Base-by-base conservation (phyloP, 1,140 invertebrate species). In the Paracyclopina nana region DNA sequence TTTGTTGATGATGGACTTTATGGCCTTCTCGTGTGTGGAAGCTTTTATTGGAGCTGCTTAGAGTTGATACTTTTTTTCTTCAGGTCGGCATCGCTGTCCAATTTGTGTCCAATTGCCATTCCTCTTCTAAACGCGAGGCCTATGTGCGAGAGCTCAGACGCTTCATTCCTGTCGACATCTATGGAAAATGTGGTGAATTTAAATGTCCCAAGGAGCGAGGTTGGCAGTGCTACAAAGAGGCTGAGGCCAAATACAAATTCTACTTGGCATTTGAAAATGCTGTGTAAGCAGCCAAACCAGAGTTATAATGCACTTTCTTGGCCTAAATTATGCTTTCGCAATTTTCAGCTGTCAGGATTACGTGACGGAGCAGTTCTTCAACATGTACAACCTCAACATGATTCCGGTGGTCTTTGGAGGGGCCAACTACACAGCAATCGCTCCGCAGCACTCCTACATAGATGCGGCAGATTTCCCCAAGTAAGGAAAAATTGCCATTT, bases 351-450 rank as follows among this genome's bases (percentile, higher is more conserved):
- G 64, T 53, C 54, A 55, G 14, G 62, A 64, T 38, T 64, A 65
- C 54, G 55, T 64, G 8, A 64, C 62, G 5, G 62, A 64, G 34
- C 63, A 65, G 40, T 54, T 64, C 20, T 63, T 56, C 54, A 30
- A 58, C 4, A 26, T 64, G 29, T 53, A 57, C 5, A 27, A 28
- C 28, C 50, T 53, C 14, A 54, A 63, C 38, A 68, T 78, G 0
- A 71, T 82, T 11, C 79, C 80, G 0, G 65, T 83, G 25, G 72
- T 81, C 16, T 70, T 78, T 65, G 79, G 79, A 1, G 64, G 72
- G 0, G 45, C 57, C 5, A 69, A 70, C 60, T 77, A 70, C 61
- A 60, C 61, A 18, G 63, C 55, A 55, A 55, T 71, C 12, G 67
- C 80, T 12, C 80, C 80, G 0, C 68, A 72, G 0, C 57, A 65